Evolutionary conservation across 2,113 vertebrate species (phyloP), one percentile per base, ranked within the genome.

Genomic region (Ictidomys tridecemlineatus): DNA sequence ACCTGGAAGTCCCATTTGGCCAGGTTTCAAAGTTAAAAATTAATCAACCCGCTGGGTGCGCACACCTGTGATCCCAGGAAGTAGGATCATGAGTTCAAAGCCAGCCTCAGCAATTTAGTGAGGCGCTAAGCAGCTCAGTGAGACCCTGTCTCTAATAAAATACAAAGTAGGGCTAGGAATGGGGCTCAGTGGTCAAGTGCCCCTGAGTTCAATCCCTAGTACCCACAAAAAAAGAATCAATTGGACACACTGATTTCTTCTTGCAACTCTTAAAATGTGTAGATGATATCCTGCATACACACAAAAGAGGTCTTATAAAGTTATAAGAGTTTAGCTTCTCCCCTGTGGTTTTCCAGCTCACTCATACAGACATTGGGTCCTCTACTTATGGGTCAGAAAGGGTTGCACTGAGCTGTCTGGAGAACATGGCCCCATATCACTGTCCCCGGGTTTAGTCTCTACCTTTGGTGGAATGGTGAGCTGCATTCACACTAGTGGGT

Each of bases 401-500:
- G 13, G 51, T 26, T 48, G 20, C n/a, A 24, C 32, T 34, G 51
- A 79, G 30, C 5, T 65, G n/a, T 48, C 42, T 0, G 32, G 58
- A 28, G 1, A 26, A 12, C 11, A 3, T 1, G 17, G 42, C 4
- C 18, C 48, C 3, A 0, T 5, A 17, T 24, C 8, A 26, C 37
- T 14, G 16, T 28, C 13, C 8, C 58, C 30, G 28, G 18, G 53
- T 13, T 74, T 37, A 45, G 63, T 22, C 3, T 63, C 9, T 7
- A n/a, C 4, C 32, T 58, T 32, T 37, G 18, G 8, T 1, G 14
- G 65, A 13, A 14, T 73, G 34, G 20, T 39, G 9, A 74, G 3
- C 34, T 56, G 70, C 12, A 24, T 18, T 72, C 69, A n/a, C 24
- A 56, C 5, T 5, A 48, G 72, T 30, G 14, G 11, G 11, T n/a